A percentile compares a stretch with the other conserved stretches of the same genome.
Conservation (phyloP, 2,888 invertebrate genomes). For the Chalcosyrphus nemorum region DNA sequence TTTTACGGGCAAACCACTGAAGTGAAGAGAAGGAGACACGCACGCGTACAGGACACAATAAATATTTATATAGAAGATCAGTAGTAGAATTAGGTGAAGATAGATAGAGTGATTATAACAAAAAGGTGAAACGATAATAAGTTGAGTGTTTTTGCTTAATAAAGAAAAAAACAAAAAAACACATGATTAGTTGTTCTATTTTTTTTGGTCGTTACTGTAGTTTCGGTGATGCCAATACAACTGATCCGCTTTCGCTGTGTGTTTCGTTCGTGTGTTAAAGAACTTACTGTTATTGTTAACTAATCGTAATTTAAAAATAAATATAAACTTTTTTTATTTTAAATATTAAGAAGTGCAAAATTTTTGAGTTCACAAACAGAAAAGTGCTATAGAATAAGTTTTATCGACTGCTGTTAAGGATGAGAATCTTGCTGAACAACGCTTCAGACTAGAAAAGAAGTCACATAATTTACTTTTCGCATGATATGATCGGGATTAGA, state of each 20-base stretch:
- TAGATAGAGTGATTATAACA: slow-evolving; percentile 16
- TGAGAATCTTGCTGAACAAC: too few relatives aligned
- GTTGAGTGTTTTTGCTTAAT: neutral
- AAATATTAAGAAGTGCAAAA: slow-evolving; percentile 16
- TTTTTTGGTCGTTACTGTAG: neutral
- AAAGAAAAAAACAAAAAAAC: too few relatives aligned
- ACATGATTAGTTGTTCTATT: slow-evolving; percentile 7
- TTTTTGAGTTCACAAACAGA: neutral
- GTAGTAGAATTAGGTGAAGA: slow-evolving; percentile 37
- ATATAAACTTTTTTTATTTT: slow-evolving; percentile 17
- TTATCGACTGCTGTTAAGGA: slow-evolving; percentile 2
- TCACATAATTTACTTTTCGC: too few relatives aligned
- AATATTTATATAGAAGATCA: slow-evolving; percentile 51
- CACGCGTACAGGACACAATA: slow-evolving; percentile 58
- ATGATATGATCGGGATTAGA: too few relatives aligned
- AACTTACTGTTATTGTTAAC: slow-evolving; percentile 26
- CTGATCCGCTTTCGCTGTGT: slow-evolving; percentile 35
- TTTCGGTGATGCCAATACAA: slow-evolving; percentile 29
- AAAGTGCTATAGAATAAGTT: slow-evolving; percentile 3
- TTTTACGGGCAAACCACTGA: slow-evolving; percentile 53
- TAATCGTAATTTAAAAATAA: slow-evolving; percentile 37
- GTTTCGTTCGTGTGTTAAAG: slow-evolving; percentile 29
- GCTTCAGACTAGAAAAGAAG: too few relatives aligned
- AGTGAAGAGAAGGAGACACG: slow-evolving; percentile 53
- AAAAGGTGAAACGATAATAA: slow-evolving; percentile 32